Percentiles rank a stretch among this genome's conserved stretches.
Conservation (phyloP, 2,113 vertebrate species). For the Clarias magur region DNA sequence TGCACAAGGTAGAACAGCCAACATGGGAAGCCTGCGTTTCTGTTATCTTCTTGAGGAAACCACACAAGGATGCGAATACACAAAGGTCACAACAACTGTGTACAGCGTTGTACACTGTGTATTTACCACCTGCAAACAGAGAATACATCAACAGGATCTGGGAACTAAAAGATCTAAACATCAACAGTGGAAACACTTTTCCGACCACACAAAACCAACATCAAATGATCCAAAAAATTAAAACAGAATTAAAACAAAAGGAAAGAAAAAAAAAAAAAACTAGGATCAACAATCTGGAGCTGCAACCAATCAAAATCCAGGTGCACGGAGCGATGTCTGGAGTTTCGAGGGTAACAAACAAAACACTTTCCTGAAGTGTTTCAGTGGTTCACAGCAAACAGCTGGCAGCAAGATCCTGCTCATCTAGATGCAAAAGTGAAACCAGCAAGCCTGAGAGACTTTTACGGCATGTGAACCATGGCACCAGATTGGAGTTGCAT, state of each 20-base stretch:
- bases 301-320: constrained; percentile 37
- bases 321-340: constrained; percentile 32
- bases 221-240: constrained; percentile 49
- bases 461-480: background rate
- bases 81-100: constrained; percentile 5
- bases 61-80: background rate
- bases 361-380: background rate
- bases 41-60: background rate
- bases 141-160: constrained; percentile 9
- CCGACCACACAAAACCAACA: constrained; percentile 11
- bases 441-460: constrained; percentile 11
- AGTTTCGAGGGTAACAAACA: constrained; percentile 22
- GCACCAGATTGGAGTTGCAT: background rate
- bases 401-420: background rate
- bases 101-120: background rate
- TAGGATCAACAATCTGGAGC: constrained; percentile 58
- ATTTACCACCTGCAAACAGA: constrained; percentile 37
- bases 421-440: constrained; percentile 56
- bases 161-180: constrained; percentile 34
- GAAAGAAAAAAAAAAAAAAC: background rate
- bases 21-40: background rate
- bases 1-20: background rate
- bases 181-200: constrained; percentile 30
- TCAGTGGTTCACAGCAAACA: constrained; percentile 12
- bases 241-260: constrained; percentile 21